A percentile compares a stretch with the other conserved stretches of the same genome.
phyloP scores from a whole-genome alignment of 2,888 invertebrate species.

The Heliconius sara region DNA sequence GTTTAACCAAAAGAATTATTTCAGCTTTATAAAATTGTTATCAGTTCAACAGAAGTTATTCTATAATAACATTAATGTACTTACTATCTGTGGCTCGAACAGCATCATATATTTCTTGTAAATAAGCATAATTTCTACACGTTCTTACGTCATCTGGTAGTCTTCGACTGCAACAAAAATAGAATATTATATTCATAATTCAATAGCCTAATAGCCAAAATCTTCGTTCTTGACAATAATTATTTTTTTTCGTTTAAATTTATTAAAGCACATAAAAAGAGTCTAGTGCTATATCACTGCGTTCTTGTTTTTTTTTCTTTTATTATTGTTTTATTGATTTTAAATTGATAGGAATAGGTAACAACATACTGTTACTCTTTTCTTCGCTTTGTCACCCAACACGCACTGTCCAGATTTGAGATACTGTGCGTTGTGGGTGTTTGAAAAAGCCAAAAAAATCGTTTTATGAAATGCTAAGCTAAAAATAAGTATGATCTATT shows the following conservation, averaged over 20 bases:
- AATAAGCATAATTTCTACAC: conserved; percentile 88
- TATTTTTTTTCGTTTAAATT: too few species aligned
- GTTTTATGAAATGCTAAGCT: neutral
- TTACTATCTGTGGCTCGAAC: conserved; percentile 86
- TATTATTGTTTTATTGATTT: too few species aligned
- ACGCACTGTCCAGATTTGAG: too few species aligned
- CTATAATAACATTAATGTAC: conserved; percentile 50
- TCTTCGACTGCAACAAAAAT: conserved; percentile 83
- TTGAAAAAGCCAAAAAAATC: neutral
- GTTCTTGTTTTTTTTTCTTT: too few species aligned
- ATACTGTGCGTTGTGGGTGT: too few species aligned
- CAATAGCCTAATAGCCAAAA: neutral
- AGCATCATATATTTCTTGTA: conserved; percentile 89
- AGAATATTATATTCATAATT: conserved; percentile 6
- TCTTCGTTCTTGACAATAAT: too few species aligned
- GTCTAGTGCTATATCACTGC: too few species aligned
- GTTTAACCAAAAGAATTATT: neutral
- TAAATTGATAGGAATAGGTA: too few species aligned
- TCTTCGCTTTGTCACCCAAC: too few species aligned
- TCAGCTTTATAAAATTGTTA: neutral
- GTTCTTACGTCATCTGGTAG: conserved; percentile 86
- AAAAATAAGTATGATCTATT: conserved; percentile 3
- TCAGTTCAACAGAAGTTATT: neutral
- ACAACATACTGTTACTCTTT: too few species aligned
- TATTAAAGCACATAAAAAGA: too few species aligned